Base-by-base conservation (phyloP, 1,140 invertebrate species). In the Drosophila cardini region DNA sequence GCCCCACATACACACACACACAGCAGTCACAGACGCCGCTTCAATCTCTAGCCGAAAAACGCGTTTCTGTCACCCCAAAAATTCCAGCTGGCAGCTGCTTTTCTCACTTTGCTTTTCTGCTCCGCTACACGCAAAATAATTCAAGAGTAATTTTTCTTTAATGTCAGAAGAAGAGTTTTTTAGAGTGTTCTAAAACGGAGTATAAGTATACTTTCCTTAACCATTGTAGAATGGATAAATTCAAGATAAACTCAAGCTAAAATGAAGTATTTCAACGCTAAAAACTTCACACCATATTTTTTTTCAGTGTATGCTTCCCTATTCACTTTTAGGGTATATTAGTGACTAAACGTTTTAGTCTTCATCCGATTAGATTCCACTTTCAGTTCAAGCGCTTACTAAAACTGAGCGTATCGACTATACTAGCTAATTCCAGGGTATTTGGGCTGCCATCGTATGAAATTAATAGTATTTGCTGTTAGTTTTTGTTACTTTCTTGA, bases 401-500 rank as follows among this genome's bases (percentile, higher is more conserved):
- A 3, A 2, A 38, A 38, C 11, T n/a, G 4, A 38, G 9, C 11
- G 36, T 3, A 38, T 38, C 11, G 8, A 38, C 9, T 1, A 38
- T 38, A 10, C 11, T 0, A n/a, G 9, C 36, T 1, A 4, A 11
- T 32, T 43, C 6, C 6, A 63, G 60, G 9, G 61, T 43, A 53
- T 63, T 36, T 32, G 15, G 0, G 32, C 1, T 34, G n/a, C 30
- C 34, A 15, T 26, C 15, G 60, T 34, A 18, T 26, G 30, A 5
- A 4, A n/a, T 30, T 11, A 9, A 11, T 2, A 6, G 40, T 61
- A 26, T 10, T 40, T 62, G 16, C 5, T 6, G 13, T 63, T 42
- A 63, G 61, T 63, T 63, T 50, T 50, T 43, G 61, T 16, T 26
- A 58, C 36, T 53, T 26, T 50, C 9, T 36, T 46, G 45, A 62